Percentiles rank a stretch among this genome's conserved stretches.
These are phyloP conservation scores for Hippocampus abdominalis DNA, from an alignment of 2,113 vertebrate genomes.

Conservation along the genomic window DNA sequence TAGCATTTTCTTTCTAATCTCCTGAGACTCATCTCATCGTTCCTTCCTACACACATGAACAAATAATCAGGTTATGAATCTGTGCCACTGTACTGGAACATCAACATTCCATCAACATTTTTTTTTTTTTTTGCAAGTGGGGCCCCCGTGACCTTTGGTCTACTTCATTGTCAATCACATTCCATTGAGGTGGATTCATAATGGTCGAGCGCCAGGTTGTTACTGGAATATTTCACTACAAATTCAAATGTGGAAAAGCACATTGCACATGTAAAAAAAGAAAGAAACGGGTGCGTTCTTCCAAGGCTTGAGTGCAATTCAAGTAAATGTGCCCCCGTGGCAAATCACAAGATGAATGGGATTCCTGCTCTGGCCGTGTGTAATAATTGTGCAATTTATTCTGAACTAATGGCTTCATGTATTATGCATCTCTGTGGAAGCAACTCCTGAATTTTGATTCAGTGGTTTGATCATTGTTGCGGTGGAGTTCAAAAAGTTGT, in stretches of 20 bases:
- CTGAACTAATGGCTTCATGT: slow-evolving; percentile 25
- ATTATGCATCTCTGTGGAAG: slow-evolving; percentile 33
- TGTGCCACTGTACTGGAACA: too few relatives aligned
- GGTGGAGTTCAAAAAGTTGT: background rate
- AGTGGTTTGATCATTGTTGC: slow-evolving; percentile 10
- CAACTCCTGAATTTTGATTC: slow-evolving; percentile 22
- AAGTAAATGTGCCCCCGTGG: background rate
- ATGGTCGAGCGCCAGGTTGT: background rate
- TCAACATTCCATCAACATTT: too few relatives aligned
- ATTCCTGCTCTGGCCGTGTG: background rate
- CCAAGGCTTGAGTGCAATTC: background rate
- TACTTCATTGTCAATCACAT: background rate
- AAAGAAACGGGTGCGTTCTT: background rate
- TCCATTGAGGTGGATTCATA: background rate
- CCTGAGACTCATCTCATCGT: too few relatives aligned
- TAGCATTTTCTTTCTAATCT: too few relatives aligned
- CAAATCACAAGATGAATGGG: background rate
- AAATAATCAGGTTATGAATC: too few relatives aligned
- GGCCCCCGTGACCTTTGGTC: background rate
- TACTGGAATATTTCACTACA: background rate
- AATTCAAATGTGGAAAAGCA: background rate
- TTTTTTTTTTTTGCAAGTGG: background rate
- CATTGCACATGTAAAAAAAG: background rate
- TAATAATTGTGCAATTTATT: slow-evolving; percentile 24
- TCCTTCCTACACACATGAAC: too few relatives aligned